Percentiles rank a stretch among this genome's conserved stretches.
These are phyloP conservation scores for Pinna nobilis DNA, from an alignment of 1,140 invertebrate genomes.

Conservation along the genomic window DNA sequence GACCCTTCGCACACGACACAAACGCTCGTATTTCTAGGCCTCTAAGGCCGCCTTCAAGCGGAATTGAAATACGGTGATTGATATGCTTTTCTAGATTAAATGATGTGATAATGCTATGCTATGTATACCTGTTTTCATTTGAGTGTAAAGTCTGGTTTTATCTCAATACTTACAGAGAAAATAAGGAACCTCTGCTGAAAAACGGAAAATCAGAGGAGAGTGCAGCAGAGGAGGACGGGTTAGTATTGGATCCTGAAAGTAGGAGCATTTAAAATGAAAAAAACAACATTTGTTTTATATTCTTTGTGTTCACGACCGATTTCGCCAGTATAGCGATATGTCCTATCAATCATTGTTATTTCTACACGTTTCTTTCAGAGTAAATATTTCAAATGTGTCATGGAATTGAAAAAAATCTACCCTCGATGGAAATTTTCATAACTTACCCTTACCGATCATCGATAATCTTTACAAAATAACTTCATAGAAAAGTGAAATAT, in stretches of 20 bases:
- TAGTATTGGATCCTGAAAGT: neutral
- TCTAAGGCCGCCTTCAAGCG: no score
- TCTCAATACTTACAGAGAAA: neutral
- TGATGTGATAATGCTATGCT: neutral
- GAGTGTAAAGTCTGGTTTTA: neutral
- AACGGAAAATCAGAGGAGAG: conserved; percentile 10
- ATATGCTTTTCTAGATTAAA: neutral
- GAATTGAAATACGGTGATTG: no score
- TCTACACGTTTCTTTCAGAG: no score
- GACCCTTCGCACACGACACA: no score
- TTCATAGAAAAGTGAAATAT: no score
- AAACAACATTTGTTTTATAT: no score
- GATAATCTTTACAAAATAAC: no score
- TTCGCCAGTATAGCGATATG: no score
- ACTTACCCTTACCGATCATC: no score
- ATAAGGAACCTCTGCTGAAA: neutral
- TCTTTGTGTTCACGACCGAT: no score
- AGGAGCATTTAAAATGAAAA: neutral
- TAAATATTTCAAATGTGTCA: neutral
- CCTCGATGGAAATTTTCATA: neutral
- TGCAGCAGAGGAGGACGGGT: neutral
- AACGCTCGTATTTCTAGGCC: no score
- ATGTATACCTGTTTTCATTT: neutral
- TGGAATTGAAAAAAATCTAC: neutral
- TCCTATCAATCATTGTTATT: no score